Base-by-base conservation (phyloP, 2,888 invertebrate species). In the Cordilura impudica region DNA sequence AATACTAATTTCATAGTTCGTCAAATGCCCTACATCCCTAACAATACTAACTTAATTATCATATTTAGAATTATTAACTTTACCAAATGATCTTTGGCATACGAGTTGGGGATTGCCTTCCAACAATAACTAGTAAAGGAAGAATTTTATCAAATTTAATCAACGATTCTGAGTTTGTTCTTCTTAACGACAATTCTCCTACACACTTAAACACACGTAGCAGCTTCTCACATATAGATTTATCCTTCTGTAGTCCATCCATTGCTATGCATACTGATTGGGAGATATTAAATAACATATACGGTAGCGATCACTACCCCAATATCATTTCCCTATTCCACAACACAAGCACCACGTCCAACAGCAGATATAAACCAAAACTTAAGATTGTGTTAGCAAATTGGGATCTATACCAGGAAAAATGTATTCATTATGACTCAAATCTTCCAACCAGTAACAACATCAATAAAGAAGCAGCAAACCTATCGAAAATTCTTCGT, bases 121-220 rank as follows among this genome's bases (percentile, higher is more conserved):
- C 1, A 53, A 19, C 21, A 74, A 66, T n/a, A n/a, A n/a, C n/a
- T n/a, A n/a, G n/a, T n/a, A n/a, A n/a, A n/a, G n/a, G n/a, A n/a
- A n/a, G n/a, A n/a, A n/a, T n/a, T n/a, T n/a, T n/a, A n/a, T n/a
- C n/a, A n/a, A n/a, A 31, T n/a, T 74, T 67, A 43, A 45, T 71
- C 12, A 53, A 29, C 8, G 31, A 71, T 12, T 56, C 65, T 1
- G 43, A 70, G 16, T 53, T 39, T 21, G 14, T 69, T 10, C 4
- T 77, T 8, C 18, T 77, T 4, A 77, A 77, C 43, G 53, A 77
- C 23, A 39, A 56, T 3, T 71, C 66, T 26, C 69, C 81, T 4
- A 79, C 72, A 4, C 81, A 80, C 53, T 56, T 81, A 7, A 75
- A 63, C 31, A 79, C 78, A 21, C 78, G 78, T 19, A 70, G 77